A percentile compares a stretch with the other conserved stretches of the same genome.
phyloP scores from a whole-genome alignment of 1,140 invertebrate species.

The Panulirus ornatus region DNA sequence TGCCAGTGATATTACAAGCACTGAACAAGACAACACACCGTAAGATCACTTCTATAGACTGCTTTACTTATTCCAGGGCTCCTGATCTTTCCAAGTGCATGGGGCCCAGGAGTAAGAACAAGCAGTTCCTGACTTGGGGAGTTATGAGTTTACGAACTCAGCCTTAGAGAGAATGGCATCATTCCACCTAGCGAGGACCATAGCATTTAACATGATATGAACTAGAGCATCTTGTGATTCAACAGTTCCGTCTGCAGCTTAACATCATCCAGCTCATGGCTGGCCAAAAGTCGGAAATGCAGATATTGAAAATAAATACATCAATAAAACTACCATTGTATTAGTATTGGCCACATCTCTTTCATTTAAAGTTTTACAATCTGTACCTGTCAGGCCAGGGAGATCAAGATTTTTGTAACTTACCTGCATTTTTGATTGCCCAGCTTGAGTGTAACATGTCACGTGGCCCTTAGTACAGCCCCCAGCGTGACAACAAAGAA shows the following conservation, averaged over 20 bases:
- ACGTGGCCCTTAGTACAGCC: conserved; percentile 49
- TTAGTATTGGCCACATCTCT: too few species aligned
- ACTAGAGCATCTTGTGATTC: conserved; percentile 61
- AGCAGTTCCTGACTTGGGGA: conserved; percentile 32
- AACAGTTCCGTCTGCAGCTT: conserved; percentile 58
- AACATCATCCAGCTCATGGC: conserved; percentile 36
- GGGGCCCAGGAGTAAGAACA: conserved; percentile 23
- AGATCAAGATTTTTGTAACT: too few species aligned
- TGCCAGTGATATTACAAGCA: conserved; percentile 7
- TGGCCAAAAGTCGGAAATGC: conserved; percentile 49
- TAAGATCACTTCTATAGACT: neutral
- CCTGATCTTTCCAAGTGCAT: conserved; percentile 12
- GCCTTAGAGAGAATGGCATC: conserved; percentile 62
- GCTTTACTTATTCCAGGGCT: conserved; percentile 20
- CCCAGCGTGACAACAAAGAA: conserved; percentile 30
- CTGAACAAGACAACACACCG: neutral
- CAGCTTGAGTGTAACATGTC: conserved; percentile 11
- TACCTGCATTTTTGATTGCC: conserved; percentile 44
- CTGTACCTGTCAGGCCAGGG: too few species aligned
- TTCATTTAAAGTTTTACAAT: too few species aligned
- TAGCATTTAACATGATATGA: conserved; percentile 55
- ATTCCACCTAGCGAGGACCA: conserved; percentile 53
- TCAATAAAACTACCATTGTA: too few species aligned
- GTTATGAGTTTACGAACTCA: conserved; percentile 64
- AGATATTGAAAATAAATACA: conserved; percentile 12